These are phyloP conservation scores for Drosophila bunnanda DNA, from an alignment of 2,888 invertebrate genomes.

Conservation along the genomic window DNA sequence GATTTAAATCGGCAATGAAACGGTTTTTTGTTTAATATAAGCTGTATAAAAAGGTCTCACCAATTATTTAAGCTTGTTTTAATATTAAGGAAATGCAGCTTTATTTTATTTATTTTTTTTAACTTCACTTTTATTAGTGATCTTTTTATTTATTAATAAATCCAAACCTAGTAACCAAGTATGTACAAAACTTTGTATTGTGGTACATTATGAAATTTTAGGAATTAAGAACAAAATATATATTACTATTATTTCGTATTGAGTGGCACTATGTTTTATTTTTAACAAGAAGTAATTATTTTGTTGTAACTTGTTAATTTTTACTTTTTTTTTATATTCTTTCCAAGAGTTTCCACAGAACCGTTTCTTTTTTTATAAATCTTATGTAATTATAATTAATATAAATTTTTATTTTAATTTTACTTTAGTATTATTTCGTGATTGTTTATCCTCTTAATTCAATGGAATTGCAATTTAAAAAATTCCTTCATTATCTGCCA, in stretches of 20 bases:
- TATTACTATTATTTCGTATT: background rate
- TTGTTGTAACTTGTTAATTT: background rate
- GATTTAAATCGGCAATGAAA: too few species aligned
- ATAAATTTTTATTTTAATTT: background rate
- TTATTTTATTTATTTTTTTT: too few species aligned
- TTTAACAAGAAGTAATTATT: background rate
- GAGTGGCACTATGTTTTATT: too few species aligned
- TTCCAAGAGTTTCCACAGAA: background rate
- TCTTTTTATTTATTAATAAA: too few species aligned
- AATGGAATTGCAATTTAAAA: background rate
- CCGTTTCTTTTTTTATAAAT: background rate
- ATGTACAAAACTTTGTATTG: too few species aligned
- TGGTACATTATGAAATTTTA: too few species aligned
- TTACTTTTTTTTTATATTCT: background rate
- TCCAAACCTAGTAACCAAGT: too few species aligned
- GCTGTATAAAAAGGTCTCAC: too few species aligned
- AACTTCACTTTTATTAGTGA: too few species aligned
- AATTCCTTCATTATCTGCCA: background rate
- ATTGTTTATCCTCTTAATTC: background rate
- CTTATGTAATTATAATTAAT: background rate
- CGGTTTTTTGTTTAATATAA: too few species aligned
- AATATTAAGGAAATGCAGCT: too few species aligned
- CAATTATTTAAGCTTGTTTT: too few species aligned
- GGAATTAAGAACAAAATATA: background rate
- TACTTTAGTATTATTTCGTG: background rate